Base-by-base conservation (phyloP, 2,113 vertebrate species). In the Gymnorhina tibicen region DNA sequence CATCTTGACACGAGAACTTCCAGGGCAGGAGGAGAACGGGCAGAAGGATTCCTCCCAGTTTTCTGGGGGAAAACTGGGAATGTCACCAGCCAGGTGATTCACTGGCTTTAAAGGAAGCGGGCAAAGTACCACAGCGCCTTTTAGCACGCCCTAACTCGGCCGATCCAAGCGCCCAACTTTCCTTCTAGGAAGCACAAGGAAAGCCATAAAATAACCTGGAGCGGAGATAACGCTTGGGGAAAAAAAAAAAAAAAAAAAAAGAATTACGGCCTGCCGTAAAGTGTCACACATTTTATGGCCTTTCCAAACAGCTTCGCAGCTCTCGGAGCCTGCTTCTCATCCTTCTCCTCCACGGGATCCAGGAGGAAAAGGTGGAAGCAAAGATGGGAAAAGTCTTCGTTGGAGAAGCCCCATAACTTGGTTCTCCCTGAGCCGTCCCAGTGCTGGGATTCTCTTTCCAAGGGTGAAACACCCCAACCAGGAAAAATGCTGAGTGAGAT, bases 301-400 rank as follows among this genome's bases (percentile, higher is more conserved):
- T 74, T 62, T 56, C 55, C 62, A 62, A 89, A 26, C 17, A 41
- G 16, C 49, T 73, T 28, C 60, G 5, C 63, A 52, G 30, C 27
- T 59, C 18, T 8, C 23, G 46, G 56, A 16, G 24, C 42, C 66
- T 72, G 12, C 9, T 63, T 6, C 62, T 12, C 4, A 0, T 32
- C 8, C 5, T 8, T 47, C 8, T 37, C 17, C 7, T 77, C 33
- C 15, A 9, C 3, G 5, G 35, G 26, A 33, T n/a, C 28, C 5
- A 16, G 55, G 18, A 66, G 37, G n/a, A 44, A 75, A 37, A 78
- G 18, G 27, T 39, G 1, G 20, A 59, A 79, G 37, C 3, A 78
- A 23, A 62, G 10, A 26, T 5, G 17, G 6, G 35, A 47, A 9
- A 10, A 2, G 2, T 32, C 6, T 4, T 1, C 21, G 1, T 8